Conservation (phyloP, 2,113 vertebrate species). For the Podarcis muralis region DNA sequence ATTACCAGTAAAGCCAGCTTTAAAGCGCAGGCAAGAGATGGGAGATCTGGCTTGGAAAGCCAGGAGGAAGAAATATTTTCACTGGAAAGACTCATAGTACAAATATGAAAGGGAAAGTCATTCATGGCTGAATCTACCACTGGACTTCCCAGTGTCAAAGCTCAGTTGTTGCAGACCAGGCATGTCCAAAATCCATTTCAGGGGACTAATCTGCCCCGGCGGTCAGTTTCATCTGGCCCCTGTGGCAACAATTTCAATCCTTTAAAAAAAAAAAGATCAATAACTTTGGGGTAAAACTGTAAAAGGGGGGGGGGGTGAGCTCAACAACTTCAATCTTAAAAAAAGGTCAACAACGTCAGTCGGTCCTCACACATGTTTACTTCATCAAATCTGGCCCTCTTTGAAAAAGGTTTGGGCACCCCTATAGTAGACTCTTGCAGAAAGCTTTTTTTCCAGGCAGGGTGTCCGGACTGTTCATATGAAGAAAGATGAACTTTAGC, state of each 20-base stretch:
- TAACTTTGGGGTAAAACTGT: too few relatives aligned
- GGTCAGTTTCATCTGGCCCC: too few relatives aligned
- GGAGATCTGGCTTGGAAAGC: constrained; percentile 42
- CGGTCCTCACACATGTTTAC: too few relatives aligned
- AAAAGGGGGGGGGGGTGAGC: too few relatives aligned
- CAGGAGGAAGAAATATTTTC: constrained; percentile 44
- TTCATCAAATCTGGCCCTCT: too few relatives aligned
- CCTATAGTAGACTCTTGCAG: neutral
- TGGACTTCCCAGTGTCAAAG: neutral
- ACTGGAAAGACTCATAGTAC: constrained; percentile 21
- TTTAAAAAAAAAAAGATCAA: too few relatives aligned
- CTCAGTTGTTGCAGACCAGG: too few relatives aligned
- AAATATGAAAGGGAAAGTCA: constrained; percentile 31
- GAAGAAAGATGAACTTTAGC: neutral
- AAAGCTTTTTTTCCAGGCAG: neutral
- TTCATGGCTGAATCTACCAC: neutral
- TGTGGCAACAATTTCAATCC: too few relatives aligned
- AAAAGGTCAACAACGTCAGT: too few relatives aligned
- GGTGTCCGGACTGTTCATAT: neutral
- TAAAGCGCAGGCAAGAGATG: constrained; percentile 25
- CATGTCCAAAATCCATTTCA: too few relatives aligned
- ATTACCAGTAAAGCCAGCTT: constrained; percentile 38
- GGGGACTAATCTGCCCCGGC: too few relatives aligned
- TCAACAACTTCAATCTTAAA: too few relatives aligned
- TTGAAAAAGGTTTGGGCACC: fast-evolving